Evolutionary conservation across 30 jellyfish, hydroid and myxozoan species (phyloP).

Genomic region (Sanderia malayensis): DNA sequence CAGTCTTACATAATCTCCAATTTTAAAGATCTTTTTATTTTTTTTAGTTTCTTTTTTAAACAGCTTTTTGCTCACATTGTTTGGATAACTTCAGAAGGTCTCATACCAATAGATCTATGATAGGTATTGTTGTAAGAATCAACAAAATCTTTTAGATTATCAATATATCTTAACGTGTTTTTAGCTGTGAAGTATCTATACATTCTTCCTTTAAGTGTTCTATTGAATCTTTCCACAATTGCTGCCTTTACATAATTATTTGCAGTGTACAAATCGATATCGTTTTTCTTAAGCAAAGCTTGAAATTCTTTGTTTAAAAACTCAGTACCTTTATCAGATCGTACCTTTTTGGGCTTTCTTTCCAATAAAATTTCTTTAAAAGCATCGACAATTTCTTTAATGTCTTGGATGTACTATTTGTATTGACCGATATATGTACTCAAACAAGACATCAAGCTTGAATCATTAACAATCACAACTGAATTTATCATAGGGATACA

Average conservation of each 20-base stretch:
- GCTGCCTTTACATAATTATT: slow-evolving; percentile 29
- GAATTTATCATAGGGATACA: too few species aligned
- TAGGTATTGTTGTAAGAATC: slow-evolving; percentile 25
- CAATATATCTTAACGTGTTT: slow-evolving; percentile 12
- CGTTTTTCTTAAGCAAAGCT: not conserved
- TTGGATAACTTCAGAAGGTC: slow-evolving; percentile 39
- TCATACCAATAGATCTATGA: slow-evolving; percentile 38
- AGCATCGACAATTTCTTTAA: slow-evolving; percentile 5
- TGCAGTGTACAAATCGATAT: slow-evolving; percentile 9
- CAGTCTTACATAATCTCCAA: slow-evolving; percentile 40
- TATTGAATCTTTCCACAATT: slow-evolving; percentile 41
- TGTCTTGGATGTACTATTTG: too few species aligned
- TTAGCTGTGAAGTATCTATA: slow-evolving; percentile 29
- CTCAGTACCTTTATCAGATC: slow-evolving; percentile 3
- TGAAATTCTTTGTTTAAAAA: not conserved
- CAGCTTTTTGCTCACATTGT: slow-evolving; percentile 10
- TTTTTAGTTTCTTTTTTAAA: not conserved
- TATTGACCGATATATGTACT: too few species aligned
- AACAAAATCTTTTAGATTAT: slow-evolving; percentile 32
- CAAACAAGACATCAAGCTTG: too few species aligned
- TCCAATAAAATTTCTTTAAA: slow-evolving; percentile 7
- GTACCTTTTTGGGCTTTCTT: not conserved
- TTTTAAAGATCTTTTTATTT: not conserved
- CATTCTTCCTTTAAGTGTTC: slow-evolving; percentile 45
- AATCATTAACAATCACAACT: too few species aligned